Evolutionary conservation across 37 sponge, comb jelly and placozoan genomes (phyloP).

Genomic region (Halichondria panicea): DNA sequence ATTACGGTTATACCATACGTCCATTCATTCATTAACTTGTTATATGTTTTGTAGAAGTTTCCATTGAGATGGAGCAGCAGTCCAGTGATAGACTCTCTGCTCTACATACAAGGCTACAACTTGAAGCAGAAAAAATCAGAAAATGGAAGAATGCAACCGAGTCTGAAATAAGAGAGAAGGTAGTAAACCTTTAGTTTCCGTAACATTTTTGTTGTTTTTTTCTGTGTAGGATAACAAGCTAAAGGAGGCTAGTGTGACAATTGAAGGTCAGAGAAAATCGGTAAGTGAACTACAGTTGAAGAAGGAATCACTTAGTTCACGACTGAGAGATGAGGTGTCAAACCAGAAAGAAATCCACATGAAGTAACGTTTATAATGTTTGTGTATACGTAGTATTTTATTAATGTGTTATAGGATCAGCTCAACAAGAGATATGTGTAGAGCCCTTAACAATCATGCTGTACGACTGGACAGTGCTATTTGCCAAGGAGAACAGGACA

Average conservation of each 20-base stretch:
- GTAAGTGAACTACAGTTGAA: conserved; percentile 64
- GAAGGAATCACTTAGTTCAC: conserved; percentile 33
- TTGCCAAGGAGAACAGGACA: conserved; percentile 14
- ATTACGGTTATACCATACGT: no score
- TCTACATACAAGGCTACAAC: conserved; percentile 80
- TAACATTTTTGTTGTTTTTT: neutral
- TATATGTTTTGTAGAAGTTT: neutral
- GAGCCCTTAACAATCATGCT: conserved; percentile 79
- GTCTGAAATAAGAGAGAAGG: conserved; percentile 82
- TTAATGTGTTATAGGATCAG: conserved; percentile 40
- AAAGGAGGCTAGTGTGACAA: conserved; percentile 40
- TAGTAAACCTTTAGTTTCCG: neutral
- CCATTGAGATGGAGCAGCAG: neutral
- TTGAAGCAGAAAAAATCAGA: conserved; percentile 93
- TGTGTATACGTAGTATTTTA: no score
- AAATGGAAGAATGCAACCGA: conserved; percentile 92
- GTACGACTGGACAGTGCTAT: conserved; percentile 58
- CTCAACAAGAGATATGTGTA: conserved; percentile 81
- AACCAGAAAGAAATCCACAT: conserved; percentile 64
- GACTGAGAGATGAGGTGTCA: conserved; percentile 50
- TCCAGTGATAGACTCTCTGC: conserved; percentile 50
- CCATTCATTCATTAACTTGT: neutral
- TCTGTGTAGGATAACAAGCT: conserved; percentile 42
- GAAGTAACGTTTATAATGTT: conserved; percentile 62
- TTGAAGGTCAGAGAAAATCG: conserved; percentile 38